Evolutionary conservation across 2,797 vertebrate genomes (phyloP).

Genomic region (Cossypha polioptera): DNA sequence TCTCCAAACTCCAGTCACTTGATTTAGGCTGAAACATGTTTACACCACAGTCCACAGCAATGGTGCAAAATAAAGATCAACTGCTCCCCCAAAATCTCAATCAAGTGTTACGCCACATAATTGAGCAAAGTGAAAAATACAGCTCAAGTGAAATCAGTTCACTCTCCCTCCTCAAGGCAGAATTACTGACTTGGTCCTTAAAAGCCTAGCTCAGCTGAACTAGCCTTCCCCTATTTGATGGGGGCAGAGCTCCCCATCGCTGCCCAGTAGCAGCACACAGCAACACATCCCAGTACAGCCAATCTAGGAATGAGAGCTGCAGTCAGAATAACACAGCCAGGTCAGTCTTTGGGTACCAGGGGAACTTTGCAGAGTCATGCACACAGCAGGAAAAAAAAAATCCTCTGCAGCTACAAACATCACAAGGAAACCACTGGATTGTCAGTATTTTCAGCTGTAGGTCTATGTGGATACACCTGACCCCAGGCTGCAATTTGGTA

Average conservation of each 20-base stretch:
- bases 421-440: neutral
- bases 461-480: neutral
- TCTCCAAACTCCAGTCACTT: neutral
- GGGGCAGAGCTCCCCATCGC: accelerated
- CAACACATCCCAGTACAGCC: neutral
- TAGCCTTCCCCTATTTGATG: neutral
- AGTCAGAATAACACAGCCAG: neutral
- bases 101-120: neutral
- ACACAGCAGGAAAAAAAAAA: neutral
- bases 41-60: neutral
- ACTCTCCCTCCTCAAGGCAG: neutral
- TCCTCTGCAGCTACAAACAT: neutral
- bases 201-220: neutral
- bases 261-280: neutral
- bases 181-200: neutral
- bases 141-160: neutral
- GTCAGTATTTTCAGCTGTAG: neutral
- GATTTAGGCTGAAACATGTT: neutral
- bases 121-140: neutral
- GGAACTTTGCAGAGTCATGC: neutral
- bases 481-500: accelerated
- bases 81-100: neutral
- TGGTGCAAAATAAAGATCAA: neutral
- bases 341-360: neutral
- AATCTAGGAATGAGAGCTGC: neutral